Evolutionary conservation across 2,113 vertebrate genomes (phyloP).

Genomic region (Engystomops pustulosus): DNA sequence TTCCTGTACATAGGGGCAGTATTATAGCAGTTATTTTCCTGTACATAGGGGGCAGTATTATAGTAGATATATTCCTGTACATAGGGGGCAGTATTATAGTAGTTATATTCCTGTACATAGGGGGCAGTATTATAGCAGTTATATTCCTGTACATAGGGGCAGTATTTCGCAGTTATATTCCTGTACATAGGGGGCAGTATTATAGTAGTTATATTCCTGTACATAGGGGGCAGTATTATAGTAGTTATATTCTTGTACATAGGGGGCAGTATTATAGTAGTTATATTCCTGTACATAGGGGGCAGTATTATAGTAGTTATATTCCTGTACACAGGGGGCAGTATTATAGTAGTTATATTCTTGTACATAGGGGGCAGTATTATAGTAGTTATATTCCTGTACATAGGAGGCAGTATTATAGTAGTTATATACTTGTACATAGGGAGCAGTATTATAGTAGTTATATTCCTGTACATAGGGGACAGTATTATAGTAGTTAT

Average conservation of each 20-base stretch:
- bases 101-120: no score
- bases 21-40: not conserved
- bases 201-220: no score
- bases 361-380: not conserved
- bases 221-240: no score
- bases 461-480: no score
- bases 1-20: slow-evolving; percentile 3
- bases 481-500: not conserved
- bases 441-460: not conserved
- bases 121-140: no score
- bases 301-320: not conserved
- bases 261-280: no score
- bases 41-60: not conserved
- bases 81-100: no score
- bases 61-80: not conserved
- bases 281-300: no score
- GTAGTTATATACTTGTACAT: not conserved
- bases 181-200: no score
- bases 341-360: slow-evolving; percentile 13
- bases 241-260: no score
- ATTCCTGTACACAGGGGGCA: not conserved
- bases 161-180: no score
- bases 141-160: no score
- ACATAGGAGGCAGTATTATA: not conserved
- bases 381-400: not conserved